phyloP scores from a whole-genome alignment of 1,140 invertebrate genomes.

The Drosophila willistoni region DNA sequence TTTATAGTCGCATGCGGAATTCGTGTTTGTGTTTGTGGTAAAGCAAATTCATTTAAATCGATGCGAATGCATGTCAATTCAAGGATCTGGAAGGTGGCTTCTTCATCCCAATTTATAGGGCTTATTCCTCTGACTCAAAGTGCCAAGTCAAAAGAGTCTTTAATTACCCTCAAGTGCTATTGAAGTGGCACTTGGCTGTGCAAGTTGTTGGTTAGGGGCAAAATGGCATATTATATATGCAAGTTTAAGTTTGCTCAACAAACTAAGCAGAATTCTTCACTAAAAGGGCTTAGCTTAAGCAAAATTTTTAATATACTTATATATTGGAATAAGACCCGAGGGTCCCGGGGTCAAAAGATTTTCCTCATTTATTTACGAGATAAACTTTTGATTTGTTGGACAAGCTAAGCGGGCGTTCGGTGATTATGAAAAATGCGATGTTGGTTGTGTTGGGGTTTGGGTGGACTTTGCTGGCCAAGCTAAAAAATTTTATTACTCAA shows the following conservation, averaged over 20 bases:
- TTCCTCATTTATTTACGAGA: conserved; percentile 76
- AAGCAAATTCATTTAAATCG: conserved; percentile 15
- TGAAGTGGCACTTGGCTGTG: conserved; percentile 18
- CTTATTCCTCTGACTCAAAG: not conserved
- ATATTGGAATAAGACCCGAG: not conserved
- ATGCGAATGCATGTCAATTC: not conserved
- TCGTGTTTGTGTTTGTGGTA: conserved; percentile 11
- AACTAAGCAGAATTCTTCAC: conserved; percentile 15
- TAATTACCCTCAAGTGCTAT: conserved; percentile 57
- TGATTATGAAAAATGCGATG: not conserved
- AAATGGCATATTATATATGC: conserved; percentile 29
- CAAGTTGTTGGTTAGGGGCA: not conserved
- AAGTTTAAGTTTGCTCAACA: conserved; percentile 24
- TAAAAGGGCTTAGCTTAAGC: conserved; percentile 1
- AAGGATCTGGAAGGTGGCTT: not conserved
- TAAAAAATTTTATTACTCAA: conserved; percentile 65
- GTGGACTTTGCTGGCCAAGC: conserved; percentile 10
- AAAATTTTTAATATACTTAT: conserved; percentile 39
- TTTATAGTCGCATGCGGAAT: conserved; percentile 28
- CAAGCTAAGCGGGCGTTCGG: conserved; percentile 27
- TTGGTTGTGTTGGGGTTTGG: not conserved
- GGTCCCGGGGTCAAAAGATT: conserved; percentile 52
- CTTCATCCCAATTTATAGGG: too few species aligned
- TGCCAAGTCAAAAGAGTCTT: conserved; percentile 28
- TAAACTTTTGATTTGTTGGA: conserved; percentile 77